phyloP scores from a whole-genome alignment of 2,797 vertebrate genomes.

The Semaprochilodus insignis region DNA sequence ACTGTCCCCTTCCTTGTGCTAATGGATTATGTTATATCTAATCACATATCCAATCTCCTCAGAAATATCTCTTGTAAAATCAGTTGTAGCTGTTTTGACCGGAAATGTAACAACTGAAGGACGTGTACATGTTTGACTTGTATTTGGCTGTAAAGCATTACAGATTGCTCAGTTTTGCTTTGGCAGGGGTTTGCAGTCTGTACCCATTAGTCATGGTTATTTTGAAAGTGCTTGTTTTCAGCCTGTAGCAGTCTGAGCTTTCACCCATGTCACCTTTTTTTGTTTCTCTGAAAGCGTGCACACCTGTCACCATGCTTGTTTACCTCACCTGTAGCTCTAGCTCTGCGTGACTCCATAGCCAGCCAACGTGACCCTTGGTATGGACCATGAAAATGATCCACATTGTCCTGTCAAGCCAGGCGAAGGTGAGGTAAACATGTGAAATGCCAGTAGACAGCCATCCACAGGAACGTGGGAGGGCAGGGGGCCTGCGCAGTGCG shows the following conservation, averaged over 20 bases:
- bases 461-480: background rate
- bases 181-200: background rate
- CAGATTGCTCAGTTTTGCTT: too few relatives aligned
- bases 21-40: too few relatives aligned
- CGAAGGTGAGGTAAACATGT: constrained; percentile 10
- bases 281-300: background rate
- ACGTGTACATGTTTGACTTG: too few relatives aligned
- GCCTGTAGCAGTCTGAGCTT: background rate
- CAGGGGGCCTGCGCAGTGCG: background rate
- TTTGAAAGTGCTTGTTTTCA: background rate
- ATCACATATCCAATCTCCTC: too few relatives aligned
- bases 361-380: constrained; percentile 44
- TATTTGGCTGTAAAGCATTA: too few relatives aligned
- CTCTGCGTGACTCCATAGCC: constrained; percentile 50
- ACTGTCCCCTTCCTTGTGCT: too few relatives aligned
- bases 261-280: background rate
- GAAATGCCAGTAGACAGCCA: background rate
- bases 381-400: constrained; percentile 43
- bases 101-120: too few relatives aligned
- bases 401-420: constrained; percentile 56
- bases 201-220: background rate
- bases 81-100: too few relatives aligned
- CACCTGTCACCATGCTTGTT: constrained; percentile 4
- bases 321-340: background rate
- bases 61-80: too few relatives aligned